Conservation (phyloP, 2,113 vertebrate species). For the Halcyon senegalensis region DNA sequence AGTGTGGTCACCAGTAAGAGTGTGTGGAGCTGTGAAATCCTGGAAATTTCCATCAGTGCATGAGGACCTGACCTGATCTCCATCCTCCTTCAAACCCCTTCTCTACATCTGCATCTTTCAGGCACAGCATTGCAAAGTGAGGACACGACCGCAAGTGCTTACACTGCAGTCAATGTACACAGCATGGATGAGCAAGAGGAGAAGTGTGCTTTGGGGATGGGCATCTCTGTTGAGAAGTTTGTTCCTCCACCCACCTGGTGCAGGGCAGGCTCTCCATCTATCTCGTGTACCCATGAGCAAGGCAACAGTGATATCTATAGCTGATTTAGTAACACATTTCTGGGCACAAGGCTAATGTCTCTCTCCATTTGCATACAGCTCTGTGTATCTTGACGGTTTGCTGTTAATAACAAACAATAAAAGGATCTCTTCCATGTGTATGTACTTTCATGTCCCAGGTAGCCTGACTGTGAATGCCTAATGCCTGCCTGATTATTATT, state of each 20-base stretch:
- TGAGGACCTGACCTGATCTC: no score
- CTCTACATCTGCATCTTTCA: neutral
- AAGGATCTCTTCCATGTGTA: conserved; percentile 6
- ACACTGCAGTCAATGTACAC: neutral
- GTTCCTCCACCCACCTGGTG: neutral
- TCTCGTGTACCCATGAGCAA: neutral
- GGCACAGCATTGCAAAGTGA: neutral
- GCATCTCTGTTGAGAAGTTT: neutral
- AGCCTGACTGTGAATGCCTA: conserved; percentile 50
- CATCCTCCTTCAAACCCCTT: neutral
- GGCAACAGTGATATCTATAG: neutral
- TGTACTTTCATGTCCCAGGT: conserved; percentile 58
- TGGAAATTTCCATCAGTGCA: neutral
- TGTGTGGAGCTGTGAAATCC: neutral
- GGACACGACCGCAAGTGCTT: neutral
- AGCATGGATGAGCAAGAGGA: neutral
- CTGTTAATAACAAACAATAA: conserved; percentile 46
- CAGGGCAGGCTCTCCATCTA: neutral
- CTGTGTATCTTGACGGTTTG: neutral
- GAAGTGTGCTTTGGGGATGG: neutral
- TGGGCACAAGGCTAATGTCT: neutral
- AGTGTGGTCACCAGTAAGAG: neutral
- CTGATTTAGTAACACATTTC: neutral
- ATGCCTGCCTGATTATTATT: conserved; percentile 68
- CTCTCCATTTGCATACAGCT: neutral